Percentiles rank a stretch among this genome's conserved stretches.
These are phyloP conservation scores for Acropternis orthonyx DNA, from an alignment of 2,797 vertebrate species.

Conservation along the genomic window DNA sequence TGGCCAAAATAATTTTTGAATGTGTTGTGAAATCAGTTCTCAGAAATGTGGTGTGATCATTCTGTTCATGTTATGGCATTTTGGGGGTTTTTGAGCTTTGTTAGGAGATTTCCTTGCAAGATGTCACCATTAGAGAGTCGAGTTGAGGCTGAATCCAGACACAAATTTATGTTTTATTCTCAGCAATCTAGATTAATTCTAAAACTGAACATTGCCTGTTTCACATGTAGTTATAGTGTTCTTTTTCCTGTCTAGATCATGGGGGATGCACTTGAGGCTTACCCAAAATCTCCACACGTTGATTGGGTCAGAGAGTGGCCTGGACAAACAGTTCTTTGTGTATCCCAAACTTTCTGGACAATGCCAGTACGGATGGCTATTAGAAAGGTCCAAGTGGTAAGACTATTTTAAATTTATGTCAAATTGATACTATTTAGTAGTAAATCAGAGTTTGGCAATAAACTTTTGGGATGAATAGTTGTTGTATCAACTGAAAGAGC, in stretches of 20 bases:
- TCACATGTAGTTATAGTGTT: neutral
- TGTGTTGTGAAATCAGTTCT: neutral
- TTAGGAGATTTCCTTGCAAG: neutral
- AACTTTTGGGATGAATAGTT: neutral
- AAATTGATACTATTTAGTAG: neutral
- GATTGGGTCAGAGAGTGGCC: conserved; percentile 89
- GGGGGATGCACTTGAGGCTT: conserved; percentile 80
- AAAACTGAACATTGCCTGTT: neutral
- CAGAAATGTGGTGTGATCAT: neutral
- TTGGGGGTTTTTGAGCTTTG: neutral
- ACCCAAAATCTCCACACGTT: conserved; percentile 77
- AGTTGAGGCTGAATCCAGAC: neutral
- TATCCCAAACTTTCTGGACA: conserved; percentile 91
- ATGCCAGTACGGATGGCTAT: conserved; percentile 83
- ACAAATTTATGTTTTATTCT: neutral
- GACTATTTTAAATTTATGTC: neutral
- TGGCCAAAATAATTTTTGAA: neutral
- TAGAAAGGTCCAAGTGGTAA: conserved; percentile 76
- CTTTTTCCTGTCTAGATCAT: conserved; percentile 77
- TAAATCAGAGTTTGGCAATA: neutral
- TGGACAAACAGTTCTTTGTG: conserved; percentile 90
- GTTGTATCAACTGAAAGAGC: neutral
- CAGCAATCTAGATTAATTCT: neutral
- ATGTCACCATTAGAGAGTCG: neutral
- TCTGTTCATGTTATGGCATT: neutral